Percentiles rank a stretch among this genome's conserved stretches.
These are phyloP conservation scores for Ptilodon capucinus DNA, from an alignment of 2,888 invertebrate species.

Conservation along the genomic window DNA sequence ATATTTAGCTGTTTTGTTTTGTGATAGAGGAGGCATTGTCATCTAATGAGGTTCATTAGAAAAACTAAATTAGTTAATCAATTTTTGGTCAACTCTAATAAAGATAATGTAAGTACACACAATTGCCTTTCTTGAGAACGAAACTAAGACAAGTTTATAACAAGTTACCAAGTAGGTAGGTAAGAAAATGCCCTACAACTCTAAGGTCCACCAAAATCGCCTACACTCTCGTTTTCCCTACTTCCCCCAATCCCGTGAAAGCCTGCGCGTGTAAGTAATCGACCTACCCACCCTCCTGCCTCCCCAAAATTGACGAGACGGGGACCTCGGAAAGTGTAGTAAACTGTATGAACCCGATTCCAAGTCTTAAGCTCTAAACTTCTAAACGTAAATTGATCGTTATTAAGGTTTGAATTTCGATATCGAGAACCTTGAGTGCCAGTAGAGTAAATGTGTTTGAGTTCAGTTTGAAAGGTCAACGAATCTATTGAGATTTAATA, in stretches of 20 bases:
- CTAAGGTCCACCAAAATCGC: constrained; percentile 13
- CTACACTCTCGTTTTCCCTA: constrained; percentile 13
- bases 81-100: no score
- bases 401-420: constrained; percentile 9
- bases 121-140: no score
- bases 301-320: constrained; percentile 15
- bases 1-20: no score
- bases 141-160: no score
- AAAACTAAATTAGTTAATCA: no score
- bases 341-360: constrained; percentile 32
- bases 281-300: constrained; percentile 20
- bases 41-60: no score
- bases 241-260: constrained; percentile 10
- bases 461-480: not conserved
- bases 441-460: not conserved
- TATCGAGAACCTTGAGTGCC: not conserved
- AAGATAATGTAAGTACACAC: no score
- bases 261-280: constrained; percentile 31
- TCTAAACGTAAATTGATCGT: constrained; percentile 25
- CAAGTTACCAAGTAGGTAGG: no score
- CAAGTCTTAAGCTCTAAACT: constrained; percentile 25
- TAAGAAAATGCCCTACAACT: constrained; percentile 14
- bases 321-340: constrained; percentile 16
- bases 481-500: not conserved
- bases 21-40: no score